A percentile compares a stretch with the other conserved stretches of the same genome.
Conservation (phyloP, 2,888 invertebrate species). For the Rhopalosiphum nymphaeae region DNA sequence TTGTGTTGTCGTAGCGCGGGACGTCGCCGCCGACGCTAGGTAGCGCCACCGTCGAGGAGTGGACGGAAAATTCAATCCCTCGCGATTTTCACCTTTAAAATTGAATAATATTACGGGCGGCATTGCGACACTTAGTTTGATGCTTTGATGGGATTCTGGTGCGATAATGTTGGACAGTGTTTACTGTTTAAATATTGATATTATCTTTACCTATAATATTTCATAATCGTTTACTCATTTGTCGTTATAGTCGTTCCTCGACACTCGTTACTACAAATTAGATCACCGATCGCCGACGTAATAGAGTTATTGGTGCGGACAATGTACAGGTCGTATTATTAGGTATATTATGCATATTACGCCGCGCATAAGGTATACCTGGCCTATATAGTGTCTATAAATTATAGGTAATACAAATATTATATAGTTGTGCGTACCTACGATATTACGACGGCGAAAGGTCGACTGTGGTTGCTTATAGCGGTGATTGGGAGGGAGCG, state of each 20-base stretch:
- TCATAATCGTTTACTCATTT: background rate
- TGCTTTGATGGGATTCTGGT: background rate
- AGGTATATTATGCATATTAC: background rate
- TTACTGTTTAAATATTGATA: background rate
- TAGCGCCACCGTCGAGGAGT: slow-evolving; percentile 1
- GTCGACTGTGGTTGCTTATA: background rate
- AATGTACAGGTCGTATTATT: background rate
- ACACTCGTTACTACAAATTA: background rate
- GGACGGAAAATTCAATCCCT: background rate
- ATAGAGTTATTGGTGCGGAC: background rate
- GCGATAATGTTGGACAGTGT: background rate
- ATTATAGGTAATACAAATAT: background rate
- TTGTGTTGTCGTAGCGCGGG: slow-evolving; percentile 23
- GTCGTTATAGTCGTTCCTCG: no score
- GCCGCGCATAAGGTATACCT: background rate
- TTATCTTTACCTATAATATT: background rate
- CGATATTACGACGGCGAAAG: background rate
- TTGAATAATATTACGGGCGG: background rate
- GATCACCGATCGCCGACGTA: background rate
- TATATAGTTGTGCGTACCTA: background rate
- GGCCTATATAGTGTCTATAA: background rate
- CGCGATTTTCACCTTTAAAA: background rate
- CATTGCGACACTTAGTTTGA: background rate
- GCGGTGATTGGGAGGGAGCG: background rate
- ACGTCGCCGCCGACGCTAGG: background rate